These are phyloP conservation scores for Physocephala rufipes DNA, from an alignment of 2,888 invertebrate species.

Conservation along the genomic window DNA sequence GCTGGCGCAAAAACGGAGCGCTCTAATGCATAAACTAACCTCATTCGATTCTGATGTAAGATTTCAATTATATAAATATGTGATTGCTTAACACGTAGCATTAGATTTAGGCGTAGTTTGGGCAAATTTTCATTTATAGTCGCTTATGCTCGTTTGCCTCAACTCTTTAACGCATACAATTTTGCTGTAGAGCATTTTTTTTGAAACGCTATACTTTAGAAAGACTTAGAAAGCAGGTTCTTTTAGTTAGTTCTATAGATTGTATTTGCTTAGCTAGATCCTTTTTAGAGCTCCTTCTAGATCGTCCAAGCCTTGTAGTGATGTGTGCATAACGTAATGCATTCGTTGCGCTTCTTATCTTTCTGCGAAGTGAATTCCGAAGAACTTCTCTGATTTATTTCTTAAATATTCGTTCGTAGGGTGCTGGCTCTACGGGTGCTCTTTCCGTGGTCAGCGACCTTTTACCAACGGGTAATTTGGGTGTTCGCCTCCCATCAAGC, in stretches of 20 bases:
- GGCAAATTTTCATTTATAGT: too few species aligned
- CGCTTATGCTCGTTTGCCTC: too few species aligned
- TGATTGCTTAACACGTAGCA: too few species aligned
- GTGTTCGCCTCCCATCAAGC: conserved; percentile 71
- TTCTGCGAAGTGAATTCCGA: neutral
- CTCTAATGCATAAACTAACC: conserved; percentile 84
- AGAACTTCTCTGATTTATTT: neutral
- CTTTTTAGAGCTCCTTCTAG: too few species aligned
- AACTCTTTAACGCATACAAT: too few species aligned
- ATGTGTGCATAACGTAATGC: neutral
- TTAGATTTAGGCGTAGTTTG: too few species aligned
- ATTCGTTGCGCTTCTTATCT: neutral
- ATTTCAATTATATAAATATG: conserved; percentile 46
- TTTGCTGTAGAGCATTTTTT: too few species aligned
- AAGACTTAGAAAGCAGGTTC: too few species aligned
- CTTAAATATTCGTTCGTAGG: conserved; percentile 61
- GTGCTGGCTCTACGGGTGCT: conserved; percentile 73
- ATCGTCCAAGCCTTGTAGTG: neutral
- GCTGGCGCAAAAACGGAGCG: conserved; percentile 90
- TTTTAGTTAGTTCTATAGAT: too few species aligned
- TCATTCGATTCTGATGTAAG: conserved; percentile 92
- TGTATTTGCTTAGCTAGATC: too few species aligned
- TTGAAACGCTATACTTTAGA: too few species aligned
- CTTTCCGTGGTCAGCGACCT: conserved; percentile 66
- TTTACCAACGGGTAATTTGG: conserved; percentile 73